Evolutionary conservation across 92 coral and sea anemone genomes (phyloP).

Genomic region (Pocillopora grandis): DNA sequence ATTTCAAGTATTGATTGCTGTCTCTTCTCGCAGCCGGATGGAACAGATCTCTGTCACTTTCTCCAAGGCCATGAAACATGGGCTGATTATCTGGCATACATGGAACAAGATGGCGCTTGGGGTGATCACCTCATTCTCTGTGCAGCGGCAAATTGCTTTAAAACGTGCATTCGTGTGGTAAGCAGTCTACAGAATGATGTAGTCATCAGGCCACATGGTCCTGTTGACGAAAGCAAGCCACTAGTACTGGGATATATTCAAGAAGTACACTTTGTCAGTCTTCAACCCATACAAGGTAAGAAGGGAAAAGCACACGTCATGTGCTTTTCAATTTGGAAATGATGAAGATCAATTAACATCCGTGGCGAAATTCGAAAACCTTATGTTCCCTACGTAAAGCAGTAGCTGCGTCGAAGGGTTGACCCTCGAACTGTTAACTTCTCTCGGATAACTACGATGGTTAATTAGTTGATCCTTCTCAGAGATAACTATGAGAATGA

Average conservation of each 20-base stretch:
- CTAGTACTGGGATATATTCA: constrained; percentile 19
- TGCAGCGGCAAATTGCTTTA: constrained; percentile 2
- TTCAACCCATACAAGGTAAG: neutral
- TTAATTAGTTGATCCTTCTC: too few relatives aligned
- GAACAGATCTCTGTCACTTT: neutral
- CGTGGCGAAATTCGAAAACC: too few relatives aligned
- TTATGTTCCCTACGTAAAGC: too few relatives aligned
- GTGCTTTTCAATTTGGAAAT: too few relatives aligned
- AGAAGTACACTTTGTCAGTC: neutral
- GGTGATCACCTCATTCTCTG: constrained; percentile 9
- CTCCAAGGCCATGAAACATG: neutral
- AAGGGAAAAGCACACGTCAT: too few relatives aligned
- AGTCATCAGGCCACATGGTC: neutral
- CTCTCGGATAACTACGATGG: too few relatives aligned
- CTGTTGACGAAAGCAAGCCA: neutral
- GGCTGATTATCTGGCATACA: neutral
- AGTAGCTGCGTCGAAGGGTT: too few relatives aligned
- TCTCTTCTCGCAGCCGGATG: neutral
- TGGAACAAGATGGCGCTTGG: constrained; percentile 14
- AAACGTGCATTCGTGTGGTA: neutral
- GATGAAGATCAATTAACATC: too few relatives aligned
- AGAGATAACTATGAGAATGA: too few relatives aligned
- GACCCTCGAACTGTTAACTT: too few relatives aligned
- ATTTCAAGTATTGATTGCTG: too few relatives aligned
- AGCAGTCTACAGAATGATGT: constrained; percentile 1